Evolutionary conservation across 2,113 vertebrate genomes (phyloP).

Genomic region (Elachura formosa): DNA sequence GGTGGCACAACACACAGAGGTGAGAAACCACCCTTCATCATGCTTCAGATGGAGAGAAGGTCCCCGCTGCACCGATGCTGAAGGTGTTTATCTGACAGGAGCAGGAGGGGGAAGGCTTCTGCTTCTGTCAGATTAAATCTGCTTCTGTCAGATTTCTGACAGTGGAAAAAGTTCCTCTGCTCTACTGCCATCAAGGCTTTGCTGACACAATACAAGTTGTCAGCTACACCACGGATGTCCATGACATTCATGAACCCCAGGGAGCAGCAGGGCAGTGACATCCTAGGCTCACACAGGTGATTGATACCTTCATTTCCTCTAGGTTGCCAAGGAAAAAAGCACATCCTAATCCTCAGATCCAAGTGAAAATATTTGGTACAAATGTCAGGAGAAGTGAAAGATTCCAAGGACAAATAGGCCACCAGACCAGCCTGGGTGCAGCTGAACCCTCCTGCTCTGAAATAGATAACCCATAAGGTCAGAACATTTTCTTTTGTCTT

Average conservation of each 20-base stretch:
- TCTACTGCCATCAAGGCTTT: background rate
- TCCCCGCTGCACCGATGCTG: background rate
- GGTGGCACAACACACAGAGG: background rate
- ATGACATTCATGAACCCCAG: background rate
- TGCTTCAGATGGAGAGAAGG: rapidly evolving
- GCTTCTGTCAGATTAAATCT: too few species aligned
- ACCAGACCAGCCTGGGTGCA: background rate
- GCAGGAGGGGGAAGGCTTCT: background rate
- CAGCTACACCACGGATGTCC: background rate
- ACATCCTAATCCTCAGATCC: background rate
- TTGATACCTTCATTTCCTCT: background rate
- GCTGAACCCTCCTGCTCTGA: background rate
- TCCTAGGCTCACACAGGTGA: background rate
- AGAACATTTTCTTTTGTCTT: background rate
- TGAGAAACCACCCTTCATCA: background rate
- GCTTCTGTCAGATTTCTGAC: too few species aligned
- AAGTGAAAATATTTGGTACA: background rate
- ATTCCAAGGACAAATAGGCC: background rate
- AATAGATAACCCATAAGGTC: rapidly evolving
- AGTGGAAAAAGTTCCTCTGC: background rate
- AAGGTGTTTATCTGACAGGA: background rate
- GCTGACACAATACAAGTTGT: rapidly evolving
- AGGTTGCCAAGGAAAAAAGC: background rate
- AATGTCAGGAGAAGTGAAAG: background rate
- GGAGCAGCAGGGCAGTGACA: background rate